Conservation (phyloP, 2,888 invertebrate species). For the Osedax frankpressi region DNA sequence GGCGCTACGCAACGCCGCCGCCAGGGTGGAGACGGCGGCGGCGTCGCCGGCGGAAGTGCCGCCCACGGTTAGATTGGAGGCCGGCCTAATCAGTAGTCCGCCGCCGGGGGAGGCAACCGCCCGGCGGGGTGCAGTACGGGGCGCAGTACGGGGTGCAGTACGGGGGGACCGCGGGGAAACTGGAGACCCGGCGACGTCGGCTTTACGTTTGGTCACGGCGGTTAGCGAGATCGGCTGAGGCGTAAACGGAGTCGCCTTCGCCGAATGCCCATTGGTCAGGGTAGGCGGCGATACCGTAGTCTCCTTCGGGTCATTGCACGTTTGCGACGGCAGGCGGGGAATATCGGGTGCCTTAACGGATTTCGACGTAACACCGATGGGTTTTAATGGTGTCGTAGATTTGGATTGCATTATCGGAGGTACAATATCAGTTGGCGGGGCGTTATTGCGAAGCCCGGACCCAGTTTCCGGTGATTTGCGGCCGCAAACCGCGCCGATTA, state of each 20-base stretch:
- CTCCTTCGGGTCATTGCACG: too few relatives aligned
- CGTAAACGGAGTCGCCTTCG: too few relatives aligned
- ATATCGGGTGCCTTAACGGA: neutral
- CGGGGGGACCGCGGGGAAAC: neutral
- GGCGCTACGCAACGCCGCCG: conserved; percentile 26
- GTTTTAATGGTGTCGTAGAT: neutral
- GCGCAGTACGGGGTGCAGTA: neutral
- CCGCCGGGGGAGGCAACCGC: conserved; percentile 21
- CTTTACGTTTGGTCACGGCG: too few relatives aligned
- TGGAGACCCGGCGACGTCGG: neutral
- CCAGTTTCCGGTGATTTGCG: neutral
- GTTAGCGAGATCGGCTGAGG: too few relatives aligned
- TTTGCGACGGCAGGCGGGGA: neutral
- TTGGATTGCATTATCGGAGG: neutral
- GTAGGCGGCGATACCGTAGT: too few relatives aligned
- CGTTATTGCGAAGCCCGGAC: neutral
- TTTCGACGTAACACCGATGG: neutral
- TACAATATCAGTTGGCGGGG: neutral
- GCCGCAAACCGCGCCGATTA: neutral
- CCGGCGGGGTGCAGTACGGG: neutral
- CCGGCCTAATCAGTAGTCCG: conserved; percentile 26
- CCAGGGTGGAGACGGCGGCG: conserved; percentile 24
- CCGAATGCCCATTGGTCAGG: too few relatives aligned
- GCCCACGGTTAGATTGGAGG: conserved; percentile 24
- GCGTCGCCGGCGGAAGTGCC: conserved; percentile 19